Conservation (phyloP, 2,113 vertebrate species). For the Hirundichthys speculiger region DNA sequence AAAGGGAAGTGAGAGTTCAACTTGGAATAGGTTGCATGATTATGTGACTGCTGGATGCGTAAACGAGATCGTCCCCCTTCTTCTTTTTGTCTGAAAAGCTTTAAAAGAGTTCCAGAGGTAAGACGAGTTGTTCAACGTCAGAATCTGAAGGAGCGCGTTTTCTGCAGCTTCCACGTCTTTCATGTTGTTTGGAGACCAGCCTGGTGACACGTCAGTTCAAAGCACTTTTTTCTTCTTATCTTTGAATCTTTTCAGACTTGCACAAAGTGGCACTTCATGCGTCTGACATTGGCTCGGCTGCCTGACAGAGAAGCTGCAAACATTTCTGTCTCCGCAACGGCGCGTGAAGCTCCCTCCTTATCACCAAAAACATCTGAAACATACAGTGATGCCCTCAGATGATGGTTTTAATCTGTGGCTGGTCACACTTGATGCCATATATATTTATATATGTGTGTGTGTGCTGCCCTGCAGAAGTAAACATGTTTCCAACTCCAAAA, state of each 20-base stretch:
- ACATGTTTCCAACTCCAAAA: background rate
- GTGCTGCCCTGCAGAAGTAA: too few species aligned
- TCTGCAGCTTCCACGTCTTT: constrained; percentile 19
- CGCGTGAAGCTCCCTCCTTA: background rate
- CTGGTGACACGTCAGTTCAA: constrained; percentile 41
- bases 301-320: constrained; percentile 5
- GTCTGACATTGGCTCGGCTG: constrained; percentile 9
- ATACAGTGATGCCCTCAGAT: background rate
- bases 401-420: too few species aligned
- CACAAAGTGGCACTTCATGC: constrained; percentile 28
- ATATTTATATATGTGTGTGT: too few species aligned
- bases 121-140: constrained; percentile 2
- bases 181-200: constrained; percentile 24
- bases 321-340: background rate
- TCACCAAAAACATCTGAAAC: background rate
- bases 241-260: constrained; percentile 23
- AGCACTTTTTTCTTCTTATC: constrained; percentile 48
- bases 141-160: background rate
- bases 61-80: too few species aligned
- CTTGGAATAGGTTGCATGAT: too few species aligned
- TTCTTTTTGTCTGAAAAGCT: background rate
- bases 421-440: too few species aligned
- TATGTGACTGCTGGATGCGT: too few species aligned
- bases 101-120: constrained; percentile 8
- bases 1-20: too few species aligned